These are phyloP conservation scores for Chrysemys picta DNA, from an alignment of 2,113 vertebrate species.

Conservation along the genomic window DNA sequence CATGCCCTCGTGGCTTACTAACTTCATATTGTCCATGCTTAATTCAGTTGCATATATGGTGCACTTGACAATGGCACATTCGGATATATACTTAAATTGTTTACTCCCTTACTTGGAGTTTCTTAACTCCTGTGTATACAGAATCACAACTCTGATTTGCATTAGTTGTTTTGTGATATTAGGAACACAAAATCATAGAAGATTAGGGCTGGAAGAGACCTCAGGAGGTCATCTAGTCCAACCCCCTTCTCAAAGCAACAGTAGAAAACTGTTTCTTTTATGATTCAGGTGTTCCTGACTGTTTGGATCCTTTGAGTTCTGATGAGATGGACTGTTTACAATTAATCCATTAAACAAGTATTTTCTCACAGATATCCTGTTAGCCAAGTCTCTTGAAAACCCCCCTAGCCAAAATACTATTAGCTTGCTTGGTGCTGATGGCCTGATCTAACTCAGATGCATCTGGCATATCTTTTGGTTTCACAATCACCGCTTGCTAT, in stretches of 20 bases:
- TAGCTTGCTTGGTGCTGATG: background rate
- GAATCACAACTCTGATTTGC: background rate
- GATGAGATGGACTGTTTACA: background rate
- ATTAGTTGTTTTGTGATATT: background rate
- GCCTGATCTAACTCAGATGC: background rate
- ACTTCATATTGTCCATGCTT: background rate
- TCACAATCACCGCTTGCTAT: background rate
- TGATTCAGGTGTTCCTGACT: background rate
- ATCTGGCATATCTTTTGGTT: background rate
- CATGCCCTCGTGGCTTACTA: background rate
- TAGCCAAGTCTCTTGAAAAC: background rate
- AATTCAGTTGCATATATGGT: background rate
- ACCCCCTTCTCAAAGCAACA: no score
- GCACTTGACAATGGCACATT: background rate
- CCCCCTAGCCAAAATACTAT: background rate
- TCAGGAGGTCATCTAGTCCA: no score
- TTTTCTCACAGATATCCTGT: background rate
- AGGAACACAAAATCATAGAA: background rate
- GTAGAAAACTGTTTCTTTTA: background rate
- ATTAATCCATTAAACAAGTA: background rate
- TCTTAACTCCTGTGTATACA: background rate
- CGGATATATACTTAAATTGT: background rate
- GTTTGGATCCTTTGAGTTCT: background rate
- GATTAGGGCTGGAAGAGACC: no score
- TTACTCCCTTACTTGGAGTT: background rate